A percentile compares a stretch with the other conserved stretches of the same genome.
Evolutionary conservation across 2,797 vertebrate genomes (phyloP).

Genomic region (Enteromius viviparus): DNA sequence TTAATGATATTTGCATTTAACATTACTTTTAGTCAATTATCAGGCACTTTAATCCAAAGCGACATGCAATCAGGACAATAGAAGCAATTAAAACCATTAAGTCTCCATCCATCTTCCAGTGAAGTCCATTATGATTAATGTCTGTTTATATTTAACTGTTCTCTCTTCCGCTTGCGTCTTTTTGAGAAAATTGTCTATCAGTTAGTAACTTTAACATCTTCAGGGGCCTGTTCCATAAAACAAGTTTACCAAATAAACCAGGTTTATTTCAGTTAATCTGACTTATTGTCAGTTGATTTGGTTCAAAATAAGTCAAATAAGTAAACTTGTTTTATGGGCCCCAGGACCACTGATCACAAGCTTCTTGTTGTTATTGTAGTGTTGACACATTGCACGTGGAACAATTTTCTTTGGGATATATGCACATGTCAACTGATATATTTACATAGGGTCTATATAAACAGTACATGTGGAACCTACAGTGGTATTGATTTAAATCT

Average conservation of each 20-base stretch:
- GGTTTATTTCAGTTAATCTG: no score
- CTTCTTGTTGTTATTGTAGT: slow-evolving; percentile 1
- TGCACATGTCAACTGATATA: slow-evolving; percentile 19
- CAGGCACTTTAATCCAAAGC: no score
- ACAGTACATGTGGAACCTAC: background rate
- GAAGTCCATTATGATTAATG: no score
- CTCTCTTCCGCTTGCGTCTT: background rate
- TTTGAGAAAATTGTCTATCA: background rate
- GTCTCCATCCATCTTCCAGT: background rate
- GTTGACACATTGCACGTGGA: background rate
- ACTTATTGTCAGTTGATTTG: no score
- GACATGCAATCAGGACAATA: background rate
- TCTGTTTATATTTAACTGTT: background rate
- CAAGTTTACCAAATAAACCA: no score
- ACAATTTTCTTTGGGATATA: background rate
- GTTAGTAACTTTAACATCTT: background rate
- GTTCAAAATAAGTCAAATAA: no score
- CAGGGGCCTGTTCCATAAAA: background rate
- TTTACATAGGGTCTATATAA: slow-evolving; percentile 8
- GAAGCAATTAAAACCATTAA: background rate
- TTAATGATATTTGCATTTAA: no score
- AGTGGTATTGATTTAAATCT: slow-evolving; percentile 8
- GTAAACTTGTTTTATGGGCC: no score
- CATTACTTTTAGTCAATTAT: no score
- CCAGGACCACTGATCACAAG: background rate